Evolutionary conservation across 2,113 vertebrate genomes (phyloP), one percentile per base, ranked within the genome.

Genomic region (Gymnobelideus leadbeateri): DNA sequence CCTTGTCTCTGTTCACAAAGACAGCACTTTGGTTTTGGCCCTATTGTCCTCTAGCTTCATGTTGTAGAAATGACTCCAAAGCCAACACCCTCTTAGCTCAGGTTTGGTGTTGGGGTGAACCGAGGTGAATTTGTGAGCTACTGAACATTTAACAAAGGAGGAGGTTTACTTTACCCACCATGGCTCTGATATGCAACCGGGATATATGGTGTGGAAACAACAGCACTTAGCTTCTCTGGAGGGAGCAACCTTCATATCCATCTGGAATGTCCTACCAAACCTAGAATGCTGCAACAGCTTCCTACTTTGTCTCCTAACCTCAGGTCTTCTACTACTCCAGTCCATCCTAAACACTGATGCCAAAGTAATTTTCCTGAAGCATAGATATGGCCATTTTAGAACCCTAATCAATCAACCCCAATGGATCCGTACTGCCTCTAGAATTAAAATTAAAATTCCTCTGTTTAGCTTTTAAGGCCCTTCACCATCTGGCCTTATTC

Each of bases 341-440:
- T 8, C 16, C 19, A 84, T 84, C 19, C 37, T 43, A 84, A 84
- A 43, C 19, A 84, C 6, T 43, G 16, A 84, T 84, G 6, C 37
- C n/a, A 84, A 84, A 43, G n/a, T 43, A 84, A 84, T 84, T 84
- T 84, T 84, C 68, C 68, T 84, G 68, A 84, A 84, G 68, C n/a
- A 84, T 2, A 84, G 37, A 84, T 43, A n/a, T 84, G n/a, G 7
- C n/a, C n/a, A 43, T 84, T 19, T 84, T 19, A 84, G n/a, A 23
- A 2, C 2, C 19, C 0, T 23, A 43, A 19, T 84, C 68, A 43
- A 84, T 43, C 37, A 84, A 84, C n/a, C 6, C 19, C 16, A 21
- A 21, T 84, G 9, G 68, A 84, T 23, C 16, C 19, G 1, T 23
- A 23, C 3, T 84, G n/a, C n/a, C n/a, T 84, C n/a, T 84, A 84